These are phyloP conservation scores for Drosophila anomalata DNA, from an alignment of 2,888 invertebrate genomes.

Conservation along the genomic window DNA sequence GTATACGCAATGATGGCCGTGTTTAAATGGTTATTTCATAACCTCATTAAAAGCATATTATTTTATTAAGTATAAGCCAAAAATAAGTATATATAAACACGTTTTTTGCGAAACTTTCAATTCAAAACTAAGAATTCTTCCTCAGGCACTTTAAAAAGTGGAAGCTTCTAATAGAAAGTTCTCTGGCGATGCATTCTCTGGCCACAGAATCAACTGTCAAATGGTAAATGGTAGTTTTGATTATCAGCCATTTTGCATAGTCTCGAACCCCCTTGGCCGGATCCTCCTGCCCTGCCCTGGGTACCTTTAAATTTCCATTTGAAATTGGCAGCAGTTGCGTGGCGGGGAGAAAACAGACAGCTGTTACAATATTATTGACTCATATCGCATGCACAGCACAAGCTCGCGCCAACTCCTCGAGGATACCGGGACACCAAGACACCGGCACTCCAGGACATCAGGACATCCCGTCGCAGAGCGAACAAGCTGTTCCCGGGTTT, in stretches of 20 bases:
- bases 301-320: conserved; percentile 69
- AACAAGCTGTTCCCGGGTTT: conserved; percentile 41
- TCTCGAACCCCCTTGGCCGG: conserved; percentile 11
- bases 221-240: conserved; percentile 55
- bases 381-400: conserved; percentile 68
- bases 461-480: conserved; percentile 20
- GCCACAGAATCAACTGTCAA: conserved; percentile 59
- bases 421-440: conserved; percentile 3
- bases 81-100: neutral
- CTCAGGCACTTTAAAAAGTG: conserved; percentile 1
- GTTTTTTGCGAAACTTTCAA: neutral
- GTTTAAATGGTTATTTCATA: neutral
- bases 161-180: neutral
- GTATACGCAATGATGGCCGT: neutral
- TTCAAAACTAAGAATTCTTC: neutral
- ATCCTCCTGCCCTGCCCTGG: conserved; percentile 34
- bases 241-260: conserved; percentile 50
- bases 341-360: conserved; percentile 55
- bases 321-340: conserved; percentile 51
- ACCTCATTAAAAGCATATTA: neutral
- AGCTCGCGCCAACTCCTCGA: conserved; percentile 36
- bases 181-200: conserved; percentile 29
- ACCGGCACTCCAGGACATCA: conserved; percentile 28
- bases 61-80: neutral
- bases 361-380: conserved; percentile 77